Evolutionary conservation across 2,888 invertebrate genomes (phyloP), one percentile per base, ranked within the genome.

Genomic region (Xiphydria camelus): DNA sequence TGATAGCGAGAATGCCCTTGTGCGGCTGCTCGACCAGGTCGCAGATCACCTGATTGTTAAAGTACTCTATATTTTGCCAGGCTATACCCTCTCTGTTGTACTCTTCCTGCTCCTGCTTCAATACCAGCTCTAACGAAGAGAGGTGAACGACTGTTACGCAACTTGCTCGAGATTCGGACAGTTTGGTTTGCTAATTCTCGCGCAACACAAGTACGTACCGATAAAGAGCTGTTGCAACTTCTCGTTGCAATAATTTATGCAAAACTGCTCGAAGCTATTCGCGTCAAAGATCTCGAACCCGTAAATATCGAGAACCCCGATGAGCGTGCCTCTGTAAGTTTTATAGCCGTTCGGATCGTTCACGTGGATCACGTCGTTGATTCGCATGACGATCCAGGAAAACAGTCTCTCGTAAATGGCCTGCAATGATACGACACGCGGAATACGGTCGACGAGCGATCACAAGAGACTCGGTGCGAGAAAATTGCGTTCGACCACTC

Each of bases 241-340:
- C 79, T 98, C 98, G 74, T 98, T 98, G 73, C 97, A 98, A 78
- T 97, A 98, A 78, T 98, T 98, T 70, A 98, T 98, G 77, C 97
- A 98, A 78, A 98, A 94, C 79, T 98, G 98, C 76, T 98, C 98
- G 77, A 98, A 96, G 78, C 94, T 94, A 77, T 98, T 98, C 19
- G 84, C 84, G 61, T 96, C 95, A 76, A 99, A 96, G 58, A 98
- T 95, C 80, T 99, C 98, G 77, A 98, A 99, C 14, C 98, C 98
- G 75, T 98, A 99, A 68, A 99, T 99, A 71, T 99, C 98, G 37
- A 99, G 79, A 4, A 98, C 97, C 6, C 97, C 97, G 64, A 95
- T 94, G 29, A 94, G 82, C 1, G 90, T 90, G 66, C 84, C 86
- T 69, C 84, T 84, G 70, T 86, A 85, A 18, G 82, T 77, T 55